A percentile compares a stretch with the other conserved stretches of the same genome.
Evolutionary conservation across 2,797 vertebrate genomes (phyloP).

Genomic region (Poecilia wingei): DNA sequence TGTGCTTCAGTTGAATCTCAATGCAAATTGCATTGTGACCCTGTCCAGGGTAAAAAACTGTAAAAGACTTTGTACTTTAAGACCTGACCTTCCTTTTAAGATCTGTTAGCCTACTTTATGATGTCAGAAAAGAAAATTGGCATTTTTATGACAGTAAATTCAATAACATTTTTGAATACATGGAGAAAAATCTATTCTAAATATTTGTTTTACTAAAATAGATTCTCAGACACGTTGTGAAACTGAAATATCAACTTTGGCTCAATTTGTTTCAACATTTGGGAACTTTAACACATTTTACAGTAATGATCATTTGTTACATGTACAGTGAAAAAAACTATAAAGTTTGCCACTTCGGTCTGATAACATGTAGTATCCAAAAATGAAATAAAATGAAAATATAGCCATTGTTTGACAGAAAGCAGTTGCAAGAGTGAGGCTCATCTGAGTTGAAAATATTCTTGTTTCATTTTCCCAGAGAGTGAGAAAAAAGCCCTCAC

Average conservation of each 20-base stretch:
- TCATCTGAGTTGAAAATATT: conserved; percentile 31
- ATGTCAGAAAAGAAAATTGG: neutral
- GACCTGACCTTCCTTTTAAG: neutral
- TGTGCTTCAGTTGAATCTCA: neutral
- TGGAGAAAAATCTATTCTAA: neutral
- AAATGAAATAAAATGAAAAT: neutral
- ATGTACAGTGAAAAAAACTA: neutral
- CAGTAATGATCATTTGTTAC: neutral
- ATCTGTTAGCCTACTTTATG: neutral
- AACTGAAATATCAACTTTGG: neutral
- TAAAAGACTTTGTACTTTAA: neutral
- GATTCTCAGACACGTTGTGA: neutral
- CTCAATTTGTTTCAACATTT: neutral
- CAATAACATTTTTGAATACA: neutral
- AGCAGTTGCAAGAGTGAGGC: conserved; percentile 18
- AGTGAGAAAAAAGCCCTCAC: conserved; percentile 37
- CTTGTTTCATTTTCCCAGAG: conserved; percentile 17
- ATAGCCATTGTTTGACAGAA: neutral
- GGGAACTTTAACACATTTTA: neutral
- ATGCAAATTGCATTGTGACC: neutral
- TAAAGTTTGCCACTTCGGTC: neutral
- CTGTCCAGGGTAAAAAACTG: neutral
- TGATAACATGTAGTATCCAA: neutral
- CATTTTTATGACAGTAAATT: neutral
- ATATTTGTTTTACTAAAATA: neutral